Percentiles rank a stretch among this genome's conserved stretches.
These are phyloP conservation scores for Eupleurogrammus muticus DNA, from an alignment of 2,797 vertebrate genomes.

Conservation along the genomic window DNA sequence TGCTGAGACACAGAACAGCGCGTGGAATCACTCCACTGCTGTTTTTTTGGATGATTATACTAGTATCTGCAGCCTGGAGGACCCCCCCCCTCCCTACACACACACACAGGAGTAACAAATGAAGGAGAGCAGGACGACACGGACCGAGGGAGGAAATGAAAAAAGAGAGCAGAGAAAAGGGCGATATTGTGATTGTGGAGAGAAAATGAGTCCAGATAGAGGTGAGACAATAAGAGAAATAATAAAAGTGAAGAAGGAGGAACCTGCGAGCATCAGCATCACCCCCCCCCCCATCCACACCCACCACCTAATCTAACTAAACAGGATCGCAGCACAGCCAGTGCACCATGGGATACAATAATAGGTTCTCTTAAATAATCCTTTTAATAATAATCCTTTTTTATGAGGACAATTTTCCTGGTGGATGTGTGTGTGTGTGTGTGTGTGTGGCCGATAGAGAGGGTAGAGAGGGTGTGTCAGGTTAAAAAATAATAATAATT, in stretches of 20 bases:
- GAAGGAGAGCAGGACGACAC: conserved; percentile 30
- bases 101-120: conserved; percentile 18
- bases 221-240: conserved; percentile 63
- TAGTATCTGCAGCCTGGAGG: conserved; percentile 35
- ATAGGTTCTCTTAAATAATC: conserved; percentile 85
- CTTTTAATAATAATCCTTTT: conserved; percentile 75
- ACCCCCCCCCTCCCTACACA: no score
- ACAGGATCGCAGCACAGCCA: conserved; percentile 66
- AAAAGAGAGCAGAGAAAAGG: conserved; percentile 66
- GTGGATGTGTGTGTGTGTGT: conserved; percentile 31
- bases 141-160: conserved; percentile 66
- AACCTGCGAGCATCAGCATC: background rate
- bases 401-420: conserved; percentile 82
- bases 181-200: conserved; percentile 38
- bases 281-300: background rate
- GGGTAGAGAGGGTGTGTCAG: background rate
- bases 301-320: conserved; percentile 68
- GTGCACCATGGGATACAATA: conserved; percentile 75
- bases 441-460: conserved; percentile 20
- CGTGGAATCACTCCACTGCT: background rate
- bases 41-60: conserved; percentile 32
- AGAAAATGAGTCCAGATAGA: conserved; percentile 54
- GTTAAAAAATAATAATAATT: background rate
- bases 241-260: conserved; percentile 52
- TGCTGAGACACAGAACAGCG: conserved; percentile 9